Percentiles rank a stretch among this genome's conserved stretches.
Evolutionary conservation across 1,140 invertebrate species (phyloP).

Genomic region (Eufriesea mexicana): DNA sequence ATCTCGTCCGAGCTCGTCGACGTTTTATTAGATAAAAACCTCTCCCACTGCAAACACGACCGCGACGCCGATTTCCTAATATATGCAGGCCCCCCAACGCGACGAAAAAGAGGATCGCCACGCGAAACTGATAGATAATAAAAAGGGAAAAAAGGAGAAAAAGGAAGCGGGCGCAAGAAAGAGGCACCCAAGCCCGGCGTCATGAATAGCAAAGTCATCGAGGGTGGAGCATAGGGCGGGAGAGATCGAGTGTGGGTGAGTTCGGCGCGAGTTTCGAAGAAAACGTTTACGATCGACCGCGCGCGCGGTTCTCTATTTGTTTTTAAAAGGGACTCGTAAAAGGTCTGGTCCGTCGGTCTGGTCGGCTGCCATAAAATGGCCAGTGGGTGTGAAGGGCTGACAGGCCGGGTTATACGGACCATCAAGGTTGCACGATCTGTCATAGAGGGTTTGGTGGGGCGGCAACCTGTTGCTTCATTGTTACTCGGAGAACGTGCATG

Average conservation of each 20-base stretch:
- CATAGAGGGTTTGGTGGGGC: constrained; percentile 63
- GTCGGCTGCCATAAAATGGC: constrained; percentile 60
- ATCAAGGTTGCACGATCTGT: constrained; percentile 71
- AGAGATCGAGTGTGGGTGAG: neutral
- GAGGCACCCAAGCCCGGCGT: neutral
- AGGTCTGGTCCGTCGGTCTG: constrained; percentile 12
- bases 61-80: neutral
- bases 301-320: constrained; percentile 59
- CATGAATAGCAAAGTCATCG: neutral
- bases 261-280: constrained; percentile 29
- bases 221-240: no score
- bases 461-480: constrained; percentile 71
- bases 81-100: neutral
- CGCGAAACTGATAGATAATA: neutral
- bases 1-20: neutral
- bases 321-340: constrained; percentile 64
- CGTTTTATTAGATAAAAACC: neutral
- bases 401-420: constrained; percentile 67
- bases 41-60: no score
- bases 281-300: constrained; percentile 55
- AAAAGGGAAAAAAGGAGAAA: neutral
- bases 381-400: constrained; percentile 68
- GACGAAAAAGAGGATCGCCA: neutral
- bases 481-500: constrained; percentile 64
- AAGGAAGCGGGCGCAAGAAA: neutral